Conservation (phyloP, 2,888 invertebrate genomes). For the Atethmia centrago region DNA sequence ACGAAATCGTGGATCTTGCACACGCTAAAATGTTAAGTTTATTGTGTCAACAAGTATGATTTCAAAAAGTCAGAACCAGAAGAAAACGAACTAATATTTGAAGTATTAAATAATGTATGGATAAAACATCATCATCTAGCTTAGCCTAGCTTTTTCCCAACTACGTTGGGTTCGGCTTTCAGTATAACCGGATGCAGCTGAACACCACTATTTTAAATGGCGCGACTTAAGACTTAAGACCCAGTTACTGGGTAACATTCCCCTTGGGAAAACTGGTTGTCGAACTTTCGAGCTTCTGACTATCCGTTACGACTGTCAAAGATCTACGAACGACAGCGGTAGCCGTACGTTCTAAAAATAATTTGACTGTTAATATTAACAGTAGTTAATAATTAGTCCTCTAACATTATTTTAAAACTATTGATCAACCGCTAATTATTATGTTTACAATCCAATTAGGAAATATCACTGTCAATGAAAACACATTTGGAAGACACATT, state of each 20-base stretch:
- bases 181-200: neutral
- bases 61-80: no score
- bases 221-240: neutral
- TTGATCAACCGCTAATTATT: constrained; percentile 76
- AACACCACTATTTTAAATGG: neutral
- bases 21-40: no score
- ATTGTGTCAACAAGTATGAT: no score
- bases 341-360: constrained; percentile 5
- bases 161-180: neutral
- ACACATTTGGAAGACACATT: constrained; percentile 71
- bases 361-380: constrained; percentile 38
- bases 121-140: no score
- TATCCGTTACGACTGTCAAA: neutral
- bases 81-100: no score
- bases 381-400: constrained; percentile 57
- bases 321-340: neutral
- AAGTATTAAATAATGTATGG: no score
- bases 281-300: neutral
- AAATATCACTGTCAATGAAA: constrained; percentile 81
- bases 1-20: no score
- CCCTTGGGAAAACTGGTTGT: neutral
- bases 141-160: neutral
- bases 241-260: neutral
- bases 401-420: constrained; percentile 67
- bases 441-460: constrained; percentile 84